Conservation (phyloP, 1,140 invertebrate genomes). For the Danaus melanippus region DNA sequence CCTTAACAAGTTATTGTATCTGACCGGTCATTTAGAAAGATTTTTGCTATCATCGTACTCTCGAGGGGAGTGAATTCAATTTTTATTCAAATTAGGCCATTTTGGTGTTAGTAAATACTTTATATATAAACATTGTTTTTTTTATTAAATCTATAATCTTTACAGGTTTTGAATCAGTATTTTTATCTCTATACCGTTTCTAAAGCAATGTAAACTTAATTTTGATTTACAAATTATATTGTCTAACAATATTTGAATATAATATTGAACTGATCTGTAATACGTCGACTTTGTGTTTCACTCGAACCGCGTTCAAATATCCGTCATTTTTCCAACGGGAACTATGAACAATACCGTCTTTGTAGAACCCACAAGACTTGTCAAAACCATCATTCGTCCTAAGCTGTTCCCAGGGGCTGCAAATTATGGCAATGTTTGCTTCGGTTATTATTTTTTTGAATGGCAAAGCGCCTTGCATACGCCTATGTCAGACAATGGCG, state of each 20-base stretch:
- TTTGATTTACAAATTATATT: neutral
- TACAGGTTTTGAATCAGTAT: neutral
- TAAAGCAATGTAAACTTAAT: no score
- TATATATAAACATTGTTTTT: conserved; percentile 5
- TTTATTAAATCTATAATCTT: conserved; percentile 26
- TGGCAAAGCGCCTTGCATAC: conserved; percentile 41
- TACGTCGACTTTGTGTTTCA: conserved; percentile 7
- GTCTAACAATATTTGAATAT: conserved; percentile 5
- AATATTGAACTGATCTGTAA: conserved; percentile 6
- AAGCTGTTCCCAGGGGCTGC: conserved; percentile 50
- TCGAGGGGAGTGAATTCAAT: conserved; percentile 30
- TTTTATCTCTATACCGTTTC: neutral
- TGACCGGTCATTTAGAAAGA: conserved; percentile 66
- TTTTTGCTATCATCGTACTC: conserved; percentile 32
- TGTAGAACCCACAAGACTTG: conserved; percentile 41
- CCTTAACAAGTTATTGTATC: conserved; percentile 67
- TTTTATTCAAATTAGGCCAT: conserved; percentile 35
- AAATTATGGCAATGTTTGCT: conserved; percentile 62
- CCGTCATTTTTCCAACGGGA: conserved; percentile 32
- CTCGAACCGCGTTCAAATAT: conserved; percentile 36
- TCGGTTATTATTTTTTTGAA: conserved; percentile 45
- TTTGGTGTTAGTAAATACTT: conserved; percentile 10
- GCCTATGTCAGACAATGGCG: conserved; percentile 46
- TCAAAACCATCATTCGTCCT: conserved; percentile 54
- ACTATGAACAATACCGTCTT: conserved; percentile 39